phyloP scores from a whole-genome alignment of 2,888 invertebrate species.

The Metopia argyrocephala region DNA sequence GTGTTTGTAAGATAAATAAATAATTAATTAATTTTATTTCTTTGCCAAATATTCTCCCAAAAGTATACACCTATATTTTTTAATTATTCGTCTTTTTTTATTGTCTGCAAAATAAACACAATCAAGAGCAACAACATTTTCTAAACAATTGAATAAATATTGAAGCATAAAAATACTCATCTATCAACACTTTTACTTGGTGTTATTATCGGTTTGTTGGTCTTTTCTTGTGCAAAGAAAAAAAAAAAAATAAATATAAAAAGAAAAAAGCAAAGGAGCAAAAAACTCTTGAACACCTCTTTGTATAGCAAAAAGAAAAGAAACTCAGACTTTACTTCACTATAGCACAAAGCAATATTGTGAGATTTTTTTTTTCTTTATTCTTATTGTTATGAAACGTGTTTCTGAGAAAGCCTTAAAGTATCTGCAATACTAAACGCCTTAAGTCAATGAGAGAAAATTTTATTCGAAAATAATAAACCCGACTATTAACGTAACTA shows the following conservation, averaged over 20 bases:
- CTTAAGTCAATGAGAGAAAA: too few relatives aligned
- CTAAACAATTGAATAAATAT: conserved; percentile 41
- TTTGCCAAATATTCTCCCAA: background rate
- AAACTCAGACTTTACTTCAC: too few relatives aligned
- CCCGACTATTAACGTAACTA: too few relatives aligned
- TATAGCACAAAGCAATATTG: too few relatives aligned
- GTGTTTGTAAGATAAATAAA: conserved; percentile 2
- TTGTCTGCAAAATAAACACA: background rate
- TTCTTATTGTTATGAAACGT: too few relatives aligned
- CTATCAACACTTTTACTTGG: conserved; percentile 6
- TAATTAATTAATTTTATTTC: background rate
- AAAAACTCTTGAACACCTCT: conserved; percentile 3
- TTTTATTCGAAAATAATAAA: too few relatives aligned
- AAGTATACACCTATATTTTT: too few relatives aligned
- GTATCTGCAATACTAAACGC: too few relatives aligned
- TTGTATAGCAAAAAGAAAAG: background rate
- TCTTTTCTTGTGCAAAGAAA: background rate
- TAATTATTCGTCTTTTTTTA: too few relatives aligned
- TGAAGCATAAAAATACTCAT: conserved; percentile 2
- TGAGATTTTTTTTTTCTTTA: too few relatives aligned
- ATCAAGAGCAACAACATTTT: conserved; percentile 23
- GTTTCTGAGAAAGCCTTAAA: too few relatives aligned
- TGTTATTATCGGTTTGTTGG: conserved; percentile 7
- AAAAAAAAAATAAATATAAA: too few relatives aligned
- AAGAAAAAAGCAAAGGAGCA: background rate